Base-by-base conservation (phyloP, 2,888 invertebrate species). In the Hylaea fasciaria region DNA sequence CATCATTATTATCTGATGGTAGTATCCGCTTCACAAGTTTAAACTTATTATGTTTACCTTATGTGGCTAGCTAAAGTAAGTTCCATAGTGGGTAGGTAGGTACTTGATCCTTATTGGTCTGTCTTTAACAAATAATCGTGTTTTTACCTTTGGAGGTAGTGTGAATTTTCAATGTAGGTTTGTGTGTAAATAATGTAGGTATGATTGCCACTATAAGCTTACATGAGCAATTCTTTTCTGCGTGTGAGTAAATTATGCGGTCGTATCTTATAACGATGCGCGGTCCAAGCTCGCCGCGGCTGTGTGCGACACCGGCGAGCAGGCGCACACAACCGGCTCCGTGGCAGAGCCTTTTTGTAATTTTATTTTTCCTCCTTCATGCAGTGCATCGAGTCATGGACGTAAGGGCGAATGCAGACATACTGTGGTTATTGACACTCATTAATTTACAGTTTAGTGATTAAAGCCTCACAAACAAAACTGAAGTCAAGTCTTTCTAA, bases 351-450 rank as follows among this genome's bases (percentile, higher is more conserved):
- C 89, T 89, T 89, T 87, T 90, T 89, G 83, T 89, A 77, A 78
- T 87, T 89, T 90, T 89, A 85, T 89, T 91, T 91, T 90, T 89
- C 86, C 87, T 88, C 77, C 78, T 87, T 80, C 80, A n/a, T n/a
- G n/a, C n/a, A 82, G 81, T 78, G 77, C 76, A 81, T 71, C 78
- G 76, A 77, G 76, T 48, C 64, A 54, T 48, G 56, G 64, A 53
- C 63, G 78, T 77, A 81, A 82, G 80, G 79, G 77, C 78, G 75
- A 75, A 81, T 75, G 72, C 76, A 73, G 74, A 74, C 72, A 55
- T 44, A 28, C 17, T 16, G 55, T 44, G 32, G 46, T 47, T 61
- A 76, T 64, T 51, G 63, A 57, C 61, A 59, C 37, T 48, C 37
- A 22, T 40, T 22, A 49, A 52, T 16, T 22, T 37, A 43, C 48